phyloP scores from a whole-genome alignment of 2,888 invertebrate species.

The Melinopterus prodromus region DNA sequence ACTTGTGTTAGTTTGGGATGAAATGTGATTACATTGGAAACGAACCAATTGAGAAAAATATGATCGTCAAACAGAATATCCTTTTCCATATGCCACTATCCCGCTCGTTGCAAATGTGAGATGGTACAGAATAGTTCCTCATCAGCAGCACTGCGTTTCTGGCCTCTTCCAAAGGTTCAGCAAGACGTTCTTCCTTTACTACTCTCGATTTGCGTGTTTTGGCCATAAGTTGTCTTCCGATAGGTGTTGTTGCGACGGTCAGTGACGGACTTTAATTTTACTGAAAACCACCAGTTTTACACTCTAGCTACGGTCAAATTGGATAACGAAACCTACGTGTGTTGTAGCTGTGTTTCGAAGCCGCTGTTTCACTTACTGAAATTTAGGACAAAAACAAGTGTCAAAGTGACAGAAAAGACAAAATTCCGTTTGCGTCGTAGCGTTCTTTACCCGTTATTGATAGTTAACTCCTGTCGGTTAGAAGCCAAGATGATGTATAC shows the following conservation, averaged over 20 bases:
- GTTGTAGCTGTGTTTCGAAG: slow-evolving; percentile 17
- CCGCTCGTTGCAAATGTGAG: neutral
- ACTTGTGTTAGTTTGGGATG: neutral
- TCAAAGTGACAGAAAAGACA: slow-evolving; percentile 7
- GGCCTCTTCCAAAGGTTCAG: neutral
- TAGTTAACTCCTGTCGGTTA: slow-evolving; percentile 14
- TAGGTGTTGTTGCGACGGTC: neutral
- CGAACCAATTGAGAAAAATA: slow-evolving; percentile 23
- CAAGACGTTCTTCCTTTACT: neutral
- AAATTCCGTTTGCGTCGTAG: neutral
- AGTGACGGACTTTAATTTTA: neutral
- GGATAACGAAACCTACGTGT: slow-evolving; percentile 9
- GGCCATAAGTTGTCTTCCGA: neutral
- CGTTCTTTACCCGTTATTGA: slow-evolving; percentile 15
- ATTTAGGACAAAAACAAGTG: slow-evolving; percentile 16
- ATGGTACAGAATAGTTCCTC: neutral
- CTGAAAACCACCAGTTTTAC: neutral
- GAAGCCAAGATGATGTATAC: slow-evolving; percentile 12
- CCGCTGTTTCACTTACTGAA: slow-evolving; percentile 16
- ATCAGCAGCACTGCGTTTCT: neutral
- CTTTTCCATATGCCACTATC: neutral
- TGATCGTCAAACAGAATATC: neutral
- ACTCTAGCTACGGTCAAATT: neutral
- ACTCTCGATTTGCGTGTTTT: neutral
- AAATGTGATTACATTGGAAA: neutral